Percentiles rank a stretch among this genome's conserved stretches.
Conservation (phyloP, 2,888 invertebrate genomes). For the Halictus ligatus region DNA sequence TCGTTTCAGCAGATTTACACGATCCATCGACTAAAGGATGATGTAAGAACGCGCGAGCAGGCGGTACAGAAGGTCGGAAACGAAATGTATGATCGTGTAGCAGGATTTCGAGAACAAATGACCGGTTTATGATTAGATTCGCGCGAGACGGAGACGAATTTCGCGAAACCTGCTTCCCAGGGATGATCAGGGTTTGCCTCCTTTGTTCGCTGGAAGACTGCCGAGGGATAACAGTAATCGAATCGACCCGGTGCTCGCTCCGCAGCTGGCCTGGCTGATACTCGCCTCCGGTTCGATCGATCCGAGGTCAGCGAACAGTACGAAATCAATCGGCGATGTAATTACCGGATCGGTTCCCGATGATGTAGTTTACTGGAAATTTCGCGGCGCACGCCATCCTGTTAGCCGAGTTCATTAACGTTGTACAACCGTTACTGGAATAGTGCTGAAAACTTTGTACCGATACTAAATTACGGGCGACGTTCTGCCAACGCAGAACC, state of each 20-base stretch:
- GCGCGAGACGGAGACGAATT: not conserved
- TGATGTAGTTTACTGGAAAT: slow-evolving; percentile 8
- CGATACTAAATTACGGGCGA: not conserved
- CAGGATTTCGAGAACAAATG: not conserved
- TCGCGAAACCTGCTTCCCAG: not conserved
- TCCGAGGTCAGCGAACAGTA: not conserved
- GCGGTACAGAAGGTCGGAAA: too few species aligned
- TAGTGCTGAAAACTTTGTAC: not conserved
- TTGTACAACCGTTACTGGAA: not conserved
- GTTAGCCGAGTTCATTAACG: not conserved
- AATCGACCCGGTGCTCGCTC: not conserved
- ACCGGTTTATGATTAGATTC: not conserved
- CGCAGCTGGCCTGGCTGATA: not conserved
- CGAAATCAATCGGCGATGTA: not conserved
- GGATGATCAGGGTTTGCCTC: not conserved
- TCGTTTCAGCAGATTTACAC: too few species aligned
- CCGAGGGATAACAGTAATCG: not conserved
- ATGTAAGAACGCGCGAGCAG: too few species aligned
- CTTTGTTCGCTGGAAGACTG: not conserved
- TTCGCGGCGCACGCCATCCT: not conserved
- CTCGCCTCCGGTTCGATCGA: not conserved
- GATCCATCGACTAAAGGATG: too few species aligned
- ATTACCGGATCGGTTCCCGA: slow-evolving; percentile 7
- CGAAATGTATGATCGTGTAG: not conserved
- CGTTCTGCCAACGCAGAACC: not conserved